Conservation (phyloP, 2,797 vertebrate species). For the Acipenser ruthenus region DNA sequence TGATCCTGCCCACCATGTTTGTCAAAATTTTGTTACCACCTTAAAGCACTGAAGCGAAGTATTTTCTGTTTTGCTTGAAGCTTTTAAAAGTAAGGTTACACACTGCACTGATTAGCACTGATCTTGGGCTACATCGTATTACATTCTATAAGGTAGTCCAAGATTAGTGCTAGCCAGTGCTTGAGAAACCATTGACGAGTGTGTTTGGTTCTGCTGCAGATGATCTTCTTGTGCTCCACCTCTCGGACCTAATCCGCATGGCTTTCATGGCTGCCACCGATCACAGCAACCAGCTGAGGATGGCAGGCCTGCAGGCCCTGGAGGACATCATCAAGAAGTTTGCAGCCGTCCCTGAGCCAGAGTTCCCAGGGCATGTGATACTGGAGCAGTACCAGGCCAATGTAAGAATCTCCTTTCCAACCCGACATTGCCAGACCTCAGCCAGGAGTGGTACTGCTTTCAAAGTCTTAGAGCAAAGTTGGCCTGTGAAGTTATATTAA, state of each 20-base stretch:
- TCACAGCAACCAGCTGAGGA: conserved; percentile 94
- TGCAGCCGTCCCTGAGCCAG: conserved; percentile 87
- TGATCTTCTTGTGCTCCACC: conserved; percentile 87
- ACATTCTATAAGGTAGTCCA: too few species aligned
- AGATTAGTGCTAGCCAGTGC: too few species aligned
- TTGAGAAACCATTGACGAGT: background rate
- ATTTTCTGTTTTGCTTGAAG: conserved; percentile 2
- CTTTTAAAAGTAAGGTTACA: background rate
- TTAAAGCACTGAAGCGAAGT: too few species aligned
- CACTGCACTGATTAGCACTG: background rate
- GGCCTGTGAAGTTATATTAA: background rate
- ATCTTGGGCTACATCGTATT: too few species aligned
- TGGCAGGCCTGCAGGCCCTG: conserved; percentile 92
- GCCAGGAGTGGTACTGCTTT: too few species aligned
- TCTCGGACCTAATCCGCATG: conserved; percentile 97
- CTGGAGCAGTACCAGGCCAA: conserved; percentile 98
- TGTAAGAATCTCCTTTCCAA: conserved; percentile 54
- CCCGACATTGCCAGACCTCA: too few species aligned
- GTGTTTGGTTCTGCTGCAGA: conserved; percentile 50
- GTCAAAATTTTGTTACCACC: too few species aligned
- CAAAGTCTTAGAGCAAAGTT: background rate
- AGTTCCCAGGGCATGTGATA: conserved; percentile 96
- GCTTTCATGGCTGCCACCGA: conserved; percentile 98
- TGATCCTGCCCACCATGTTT: too few species aligned
- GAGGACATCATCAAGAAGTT: conserved; percentile 99